Percentiles rank a stretch among this genome's conserved stretches.
phyloP scores from a whole-genome alignment of 2,113 vertebrate genomes.

The Smithornis capensis region DNA sequence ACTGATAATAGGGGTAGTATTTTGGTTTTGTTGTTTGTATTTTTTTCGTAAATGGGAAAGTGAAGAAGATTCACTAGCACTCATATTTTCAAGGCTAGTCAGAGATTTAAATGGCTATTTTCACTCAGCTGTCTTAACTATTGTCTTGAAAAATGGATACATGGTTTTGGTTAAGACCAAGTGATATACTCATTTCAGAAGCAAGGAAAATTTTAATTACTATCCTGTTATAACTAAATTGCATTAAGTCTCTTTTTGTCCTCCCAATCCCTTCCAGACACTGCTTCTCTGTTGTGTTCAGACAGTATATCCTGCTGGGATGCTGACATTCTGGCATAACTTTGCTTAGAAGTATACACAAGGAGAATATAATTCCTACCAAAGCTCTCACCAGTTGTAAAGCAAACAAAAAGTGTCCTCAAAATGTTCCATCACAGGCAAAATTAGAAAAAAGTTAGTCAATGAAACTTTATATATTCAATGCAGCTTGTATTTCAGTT shows the following conservation, averaged over 20 bases:
- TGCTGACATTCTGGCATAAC: neutral
- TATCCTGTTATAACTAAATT: neutral
- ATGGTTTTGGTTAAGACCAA: neutral
- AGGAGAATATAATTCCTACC: neutral
- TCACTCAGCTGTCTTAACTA: neutral
- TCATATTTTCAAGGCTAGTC: neutral
- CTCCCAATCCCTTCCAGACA: neutral
- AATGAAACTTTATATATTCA: neutral
- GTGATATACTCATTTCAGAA: neutral
- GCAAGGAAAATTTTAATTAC: neutral
- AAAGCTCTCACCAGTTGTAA: neutral
- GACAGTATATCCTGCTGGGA: neutral
- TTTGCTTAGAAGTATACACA: neutral
- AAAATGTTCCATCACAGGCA: neutral
- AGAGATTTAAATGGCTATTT: neutral
- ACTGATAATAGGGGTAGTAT: neutral
- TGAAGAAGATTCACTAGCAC: neutral
- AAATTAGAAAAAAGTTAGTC: neutral
- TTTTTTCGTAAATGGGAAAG: neutral
- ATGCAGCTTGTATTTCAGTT: neutral
- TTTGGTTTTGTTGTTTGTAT: neutral
- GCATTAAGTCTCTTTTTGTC: neutral
- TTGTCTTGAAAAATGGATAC: neutral
- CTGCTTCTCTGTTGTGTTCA: slow-evolving; percentile 4
- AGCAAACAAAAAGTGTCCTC: neutral